Base-by-base conservation (phyloP, 1,140 invertebrate genomes). In the Orchestia grillus region DNA sequence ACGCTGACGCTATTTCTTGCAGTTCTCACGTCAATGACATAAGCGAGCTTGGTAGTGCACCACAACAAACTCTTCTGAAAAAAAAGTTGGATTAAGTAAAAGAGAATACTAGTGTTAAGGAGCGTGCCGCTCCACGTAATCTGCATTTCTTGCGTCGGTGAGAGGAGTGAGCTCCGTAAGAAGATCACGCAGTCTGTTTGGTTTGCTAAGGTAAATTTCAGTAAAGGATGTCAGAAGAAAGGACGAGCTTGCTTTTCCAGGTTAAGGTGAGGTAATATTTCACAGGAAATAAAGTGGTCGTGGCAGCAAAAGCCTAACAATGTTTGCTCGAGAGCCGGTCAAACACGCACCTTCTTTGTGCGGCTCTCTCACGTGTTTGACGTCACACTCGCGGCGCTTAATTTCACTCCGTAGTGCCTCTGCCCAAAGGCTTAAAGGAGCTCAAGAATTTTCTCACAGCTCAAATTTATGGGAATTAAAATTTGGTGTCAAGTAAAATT, bases 291-390 rank as follows among this genome's bases (percentile, higher is more conserved):
- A 90, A 90, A 90, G 41, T 90, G 36, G 36, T 36, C 4, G 36
- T 87, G 88, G 88, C 88, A 44, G 88, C 88, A 90, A 90, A 90
- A 90, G 88, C 88, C 88, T 90, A 90, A 90, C 88, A 90, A 90
- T 90, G 88, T 90, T 90, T 90, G 88, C 88, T 90, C 41, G 88
- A 90, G 88, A 42, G 88, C 43, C 88, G 88, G 88, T 90, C 88
- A 90, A 90, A 90, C 88, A 90, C 88, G 15, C 8, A 11, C 41
- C n/a, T 41, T 90, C 88, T 90, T 90, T 90, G 88, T 90, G 43
- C 15, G 41, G n/a, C 88, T 90, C n/a, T 41, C 88, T 41, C n/a
- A 41, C 3, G 88, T 90, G 88, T 90, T 90, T 90, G 88, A 90
- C 43, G 88, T 90, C n/a, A 90, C 88, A 90, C 88, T 90, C 88